These are phyloP conservation scores for Erynnis tages DNA, from an alignment of 2,888 invertebrate genomes.

Conservation along the genomic window DNA sequence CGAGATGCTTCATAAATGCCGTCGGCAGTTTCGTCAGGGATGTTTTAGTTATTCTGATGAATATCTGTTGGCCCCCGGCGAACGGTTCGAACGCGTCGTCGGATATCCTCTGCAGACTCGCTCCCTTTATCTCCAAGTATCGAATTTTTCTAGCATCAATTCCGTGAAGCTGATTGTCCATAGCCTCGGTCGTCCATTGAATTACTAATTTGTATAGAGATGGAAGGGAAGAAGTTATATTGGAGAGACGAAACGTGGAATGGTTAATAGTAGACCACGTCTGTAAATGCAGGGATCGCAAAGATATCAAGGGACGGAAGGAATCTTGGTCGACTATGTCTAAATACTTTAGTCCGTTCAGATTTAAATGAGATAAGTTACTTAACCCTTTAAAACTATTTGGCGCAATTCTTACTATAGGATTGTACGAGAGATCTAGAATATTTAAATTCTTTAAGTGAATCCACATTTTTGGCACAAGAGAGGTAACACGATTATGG, in stretches of 20 bases:
- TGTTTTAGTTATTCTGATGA: slow-evolving; percentile 89
- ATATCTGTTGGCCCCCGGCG: slow-evolving; percentile 87
- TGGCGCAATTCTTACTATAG: slow-evolving; percentile 86
- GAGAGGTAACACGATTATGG: slow-evolving; percentile 87
- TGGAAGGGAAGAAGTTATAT: slow-evolving; percentile 86
- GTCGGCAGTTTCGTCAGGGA: slow-evolving; percentile 89
- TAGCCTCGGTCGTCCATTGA: slow-evolving; percentile 86
- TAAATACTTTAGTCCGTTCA: slow-evolving; percentile 87
- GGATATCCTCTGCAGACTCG: slow-evolving; percentile 86
- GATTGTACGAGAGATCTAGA: slow-evolving; percentile 91
- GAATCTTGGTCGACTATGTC: slow-evolving; percentile 89
- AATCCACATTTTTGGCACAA: slow-evolving; percentile 89
- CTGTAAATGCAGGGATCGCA: slow-evolving; percentile 86
- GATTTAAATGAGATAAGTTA: slow-evolving; percentile 87
- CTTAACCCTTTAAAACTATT: slow-evolving; percentile 87
- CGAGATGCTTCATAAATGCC: slow-evolving; percentile 88
- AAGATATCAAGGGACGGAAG: slow-evolving; percentile 85
- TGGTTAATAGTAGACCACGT: slow-evolving; percentile 89
- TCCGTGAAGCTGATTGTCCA: slow-evolving; percentile 89
- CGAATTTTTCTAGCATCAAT: slow-evolving; percentile 90
- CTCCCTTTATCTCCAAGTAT: slow-evolving; percentile 90
- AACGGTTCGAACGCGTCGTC: slow-evolving; percentile 89
- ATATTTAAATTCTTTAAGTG: slow-evolving; percentile 86
- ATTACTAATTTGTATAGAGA: slow-evolving; percentile 88
- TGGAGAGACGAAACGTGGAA: slow-evolving; percentile 84